These are phyloP conservation scores for Martes martes DNA, from an alignment of 2,113 vertebrate genomes.

Conservation along the genomic window DNA sequence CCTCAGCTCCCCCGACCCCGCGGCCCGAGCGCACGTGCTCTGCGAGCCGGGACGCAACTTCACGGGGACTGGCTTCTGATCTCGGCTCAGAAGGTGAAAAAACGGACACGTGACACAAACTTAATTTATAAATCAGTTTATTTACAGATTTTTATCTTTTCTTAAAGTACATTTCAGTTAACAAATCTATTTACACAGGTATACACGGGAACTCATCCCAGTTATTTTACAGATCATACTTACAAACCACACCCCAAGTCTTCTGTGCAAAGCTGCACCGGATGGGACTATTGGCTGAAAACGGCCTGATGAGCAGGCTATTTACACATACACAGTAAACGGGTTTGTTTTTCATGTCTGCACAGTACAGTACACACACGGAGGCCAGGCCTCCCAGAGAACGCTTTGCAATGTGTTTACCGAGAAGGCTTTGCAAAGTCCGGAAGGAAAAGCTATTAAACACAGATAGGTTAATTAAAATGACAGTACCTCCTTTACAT, in stretches of 20 bases:
- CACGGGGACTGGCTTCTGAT: neutral
- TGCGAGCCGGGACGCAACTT: neutral
- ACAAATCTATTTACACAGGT: conserved; percentile 96
- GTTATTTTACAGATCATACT: conserved; percentile 89
- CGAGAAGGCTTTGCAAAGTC: conserved; percentile 84
- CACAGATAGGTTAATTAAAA: conserved; percentile 78
- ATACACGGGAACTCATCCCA: conserved; percentile 86
- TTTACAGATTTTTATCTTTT: conserved; percentile 92
- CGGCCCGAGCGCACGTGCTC: neutral
- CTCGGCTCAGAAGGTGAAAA: conserved; percentile 33
- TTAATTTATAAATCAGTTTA: conserved; percentile 94
- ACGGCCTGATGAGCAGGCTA: conserved; percentile 79
- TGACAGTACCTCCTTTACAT: conserved; percentile 83
- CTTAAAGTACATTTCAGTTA: conserved; percentile 93
- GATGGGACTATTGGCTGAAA: conserved; percentile 79
- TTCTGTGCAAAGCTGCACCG: conserved; percentile 81
- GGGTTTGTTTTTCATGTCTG: conserved; percentile 83
- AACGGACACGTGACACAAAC: conserved; percentile 34
- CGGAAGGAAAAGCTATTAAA: conserved; percentile 80
- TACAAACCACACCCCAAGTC: conserved; percentile 83
- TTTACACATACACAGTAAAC: conserved; percentile 90
- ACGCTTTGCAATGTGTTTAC: conserved; percentile 80
- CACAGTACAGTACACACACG: conserved; percentile 79
- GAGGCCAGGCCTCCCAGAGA: conserved; percentile 75
- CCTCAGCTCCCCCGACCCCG: neutral